Percentiles rank a stretch among this genome's conserved stretches.
phyloP scores from a whole-genome alignment of 2,113 vertebrate species.

The Burhinus bistriatus region DNA sequence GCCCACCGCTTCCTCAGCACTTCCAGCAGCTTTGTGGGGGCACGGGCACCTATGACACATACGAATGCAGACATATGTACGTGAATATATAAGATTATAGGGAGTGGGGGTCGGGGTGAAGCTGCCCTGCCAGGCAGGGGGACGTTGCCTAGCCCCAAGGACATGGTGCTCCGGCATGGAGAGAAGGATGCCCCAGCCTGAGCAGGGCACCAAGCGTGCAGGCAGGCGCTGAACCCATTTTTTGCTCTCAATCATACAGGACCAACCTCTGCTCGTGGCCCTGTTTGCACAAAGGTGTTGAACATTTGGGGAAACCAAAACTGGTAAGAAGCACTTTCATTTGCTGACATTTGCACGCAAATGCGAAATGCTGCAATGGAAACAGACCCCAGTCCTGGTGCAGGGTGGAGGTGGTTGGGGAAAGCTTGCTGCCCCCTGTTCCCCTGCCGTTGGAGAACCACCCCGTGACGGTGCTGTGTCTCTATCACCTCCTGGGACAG shows the following conservation, averaged over 20 bases:
- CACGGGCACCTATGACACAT: background rate
- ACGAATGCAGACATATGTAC: background rate
- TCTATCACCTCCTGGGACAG: background rate
- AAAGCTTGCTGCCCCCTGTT: background rate
- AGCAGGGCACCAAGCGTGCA: accelerated
- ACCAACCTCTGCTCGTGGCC: background rate
- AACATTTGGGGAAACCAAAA: background rate
- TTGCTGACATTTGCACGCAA: background rate
- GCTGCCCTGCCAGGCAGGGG: background rate
- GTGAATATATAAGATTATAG: accelerated
- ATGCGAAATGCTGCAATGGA: accelerated
- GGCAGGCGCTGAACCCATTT: accelerated
- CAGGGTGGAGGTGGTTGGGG: accelerated
- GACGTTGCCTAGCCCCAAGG: background rate
- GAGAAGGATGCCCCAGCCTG: background rate
- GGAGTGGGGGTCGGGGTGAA: accelerated
- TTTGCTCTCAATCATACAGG: accelerated
- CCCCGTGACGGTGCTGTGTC: accelerated
- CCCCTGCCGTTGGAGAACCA: background rate
- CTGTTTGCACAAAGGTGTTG: accelerated
- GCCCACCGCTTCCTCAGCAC: background rate
- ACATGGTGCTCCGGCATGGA: accelerated
- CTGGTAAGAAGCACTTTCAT: background rate
- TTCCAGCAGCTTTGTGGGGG: slow-evolving; percentile 6
- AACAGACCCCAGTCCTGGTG: accelerated